Base-by-base conservation (phyloP, 2,113 vertebrate species). In the Ctenodactylus gundi region DNA sequence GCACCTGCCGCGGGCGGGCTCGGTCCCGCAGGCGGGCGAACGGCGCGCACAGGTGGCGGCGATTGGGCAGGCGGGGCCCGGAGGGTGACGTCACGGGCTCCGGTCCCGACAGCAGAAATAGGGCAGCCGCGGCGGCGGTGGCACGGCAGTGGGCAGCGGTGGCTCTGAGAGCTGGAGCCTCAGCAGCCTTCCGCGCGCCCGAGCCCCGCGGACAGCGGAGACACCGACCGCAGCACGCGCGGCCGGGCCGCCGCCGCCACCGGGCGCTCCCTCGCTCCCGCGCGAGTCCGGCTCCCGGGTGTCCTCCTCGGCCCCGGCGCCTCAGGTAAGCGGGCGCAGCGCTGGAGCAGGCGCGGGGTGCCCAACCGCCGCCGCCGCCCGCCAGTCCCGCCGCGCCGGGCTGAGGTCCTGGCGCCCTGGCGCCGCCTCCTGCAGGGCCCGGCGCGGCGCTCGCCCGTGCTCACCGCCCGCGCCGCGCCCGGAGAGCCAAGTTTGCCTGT, bases 61-160 rank as follows among this genome's bases (percentile, higher is more conserved):
- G 97, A 98, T 97, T 97, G 98, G 93, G 98, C 96, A 96, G 98
- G 97, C 96, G 98, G 98, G 98, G 98, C 98, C 98, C 97, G 98
- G 72, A 44, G 97, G 97, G 98, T 99, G 99, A 99, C 99, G 99
- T 99, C 98, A 99, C 98, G 98, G 86, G 96, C 98, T 98, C 98
- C 94, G 97, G 98, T 98, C 98, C 96, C 95, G 98, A 97, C 97
- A 97, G 98, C 98, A 97, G 98, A 99, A 99, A 99, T 99, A 99
- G 99, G 98, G 98, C 98, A 98, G 98, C 98, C 96, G 97, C 97
- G 97, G 97, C 96, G 90, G 82, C 97, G 95, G 95, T 11, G 91
- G 96, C 87, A 92, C 97, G 92, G 97, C 98, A 97, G 97, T 96
- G 90, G 94, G 92, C 89, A 97, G 97, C 96, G 51, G 95, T 46